These are phyloP conservation scores for Microhierax caerulescens DNA, from an alignment of 2,797 vertebrate species.

Conservation along the genomic window DNA sequence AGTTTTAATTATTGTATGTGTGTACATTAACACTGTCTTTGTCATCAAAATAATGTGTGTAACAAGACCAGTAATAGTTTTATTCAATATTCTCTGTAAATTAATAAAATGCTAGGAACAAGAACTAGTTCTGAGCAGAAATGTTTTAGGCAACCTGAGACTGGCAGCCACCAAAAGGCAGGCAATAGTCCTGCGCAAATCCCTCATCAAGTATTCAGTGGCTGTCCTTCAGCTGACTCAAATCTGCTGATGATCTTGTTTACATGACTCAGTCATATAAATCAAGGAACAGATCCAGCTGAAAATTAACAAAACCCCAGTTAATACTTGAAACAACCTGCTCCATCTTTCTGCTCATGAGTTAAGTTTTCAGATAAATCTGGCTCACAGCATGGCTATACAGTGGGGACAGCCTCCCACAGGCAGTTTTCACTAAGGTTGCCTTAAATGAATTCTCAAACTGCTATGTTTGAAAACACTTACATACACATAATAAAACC, in stretches of 20 bases:
- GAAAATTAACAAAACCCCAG: background rate
- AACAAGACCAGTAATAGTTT: background rate
- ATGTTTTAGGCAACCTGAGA: background rate
- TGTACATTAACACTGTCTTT: background rate
- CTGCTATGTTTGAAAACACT: background rate
- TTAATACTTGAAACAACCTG: background rate
- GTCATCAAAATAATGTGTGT: background rate
- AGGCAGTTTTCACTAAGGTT: background rate
- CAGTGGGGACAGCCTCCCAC: accelerated
- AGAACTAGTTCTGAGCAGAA: background rate
- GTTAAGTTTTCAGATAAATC: background rate
- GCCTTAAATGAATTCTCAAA: background rate
- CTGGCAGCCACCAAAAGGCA: background rate
- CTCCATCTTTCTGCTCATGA: background rate
- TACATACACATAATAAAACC: background rate
- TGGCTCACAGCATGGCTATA: background rate
- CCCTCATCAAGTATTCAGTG: background rate
- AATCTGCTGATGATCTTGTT: background rate
- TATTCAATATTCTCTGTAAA: background rate
- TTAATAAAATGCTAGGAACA: background rate
- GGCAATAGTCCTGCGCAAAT: background rate
- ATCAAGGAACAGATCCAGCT: background rate
- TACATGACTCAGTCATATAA: background rate
- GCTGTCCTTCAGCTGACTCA: background rate
- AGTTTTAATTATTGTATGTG: background rate